Evolutionary conservation across 2,888 invertebrate genomes (phyloP).

Genomic region (Hypercompe scribonia): DNA sequence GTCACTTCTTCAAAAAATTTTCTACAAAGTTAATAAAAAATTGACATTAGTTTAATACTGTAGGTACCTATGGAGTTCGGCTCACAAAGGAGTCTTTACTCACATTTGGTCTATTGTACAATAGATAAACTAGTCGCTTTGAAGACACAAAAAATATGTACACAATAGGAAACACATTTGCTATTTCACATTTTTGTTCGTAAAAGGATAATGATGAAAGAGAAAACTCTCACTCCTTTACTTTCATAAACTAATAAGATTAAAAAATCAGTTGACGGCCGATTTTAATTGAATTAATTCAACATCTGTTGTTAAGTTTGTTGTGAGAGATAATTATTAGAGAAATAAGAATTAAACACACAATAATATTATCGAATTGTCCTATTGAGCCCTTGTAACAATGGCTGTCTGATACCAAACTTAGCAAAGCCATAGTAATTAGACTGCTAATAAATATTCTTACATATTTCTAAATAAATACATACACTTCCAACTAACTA

Average conservation of each 20-base stretch:
- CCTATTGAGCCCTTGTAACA: not conserved
- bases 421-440: too few relatives aligned
- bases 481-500: not conserved
- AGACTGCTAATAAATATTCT: too few relatives aligned
- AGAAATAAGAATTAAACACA: too few relatives aligned
- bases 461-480: too few relatives aligned
- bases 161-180: not conserved
- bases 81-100: not conserved
- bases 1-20: not conserved
- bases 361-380: not conserved
- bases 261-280: not conserved
- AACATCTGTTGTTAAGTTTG: not conserved
- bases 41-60: not conserved
- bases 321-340: not conserved
- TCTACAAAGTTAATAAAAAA: not conserved
- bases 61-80: not conserved
- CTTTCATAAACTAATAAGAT: not conserved
- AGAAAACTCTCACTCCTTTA: not conserved
- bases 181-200: not conserved
- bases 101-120: not conserved
- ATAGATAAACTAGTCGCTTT: not conserved
- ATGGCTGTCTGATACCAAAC: not conserved
- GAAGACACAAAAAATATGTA: not conserved
- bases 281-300: not conserved
- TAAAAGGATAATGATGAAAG: not conserved